Percentiles rank a stretch among this genome's conserved stretches.
Conservation (phyloP, 2,113 vertebrate genomes). For the Tretioscincus oriximinensis region DNA sequence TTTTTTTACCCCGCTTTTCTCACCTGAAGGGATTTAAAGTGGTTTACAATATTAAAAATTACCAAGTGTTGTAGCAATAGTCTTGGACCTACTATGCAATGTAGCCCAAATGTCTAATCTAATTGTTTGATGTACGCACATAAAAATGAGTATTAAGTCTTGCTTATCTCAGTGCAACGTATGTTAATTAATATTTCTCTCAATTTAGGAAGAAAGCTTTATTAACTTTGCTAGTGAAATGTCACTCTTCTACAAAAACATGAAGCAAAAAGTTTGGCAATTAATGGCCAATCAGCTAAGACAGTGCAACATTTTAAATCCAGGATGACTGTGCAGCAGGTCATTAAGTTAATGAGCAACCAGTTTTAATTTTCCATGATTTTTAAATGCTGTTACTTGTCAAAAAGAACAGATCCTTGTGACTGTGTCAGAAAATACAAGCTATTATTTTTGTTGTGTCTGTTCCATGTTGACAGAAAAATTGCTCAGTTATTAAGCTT, state of each 20-base stretch:
- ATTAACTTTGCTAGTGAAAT: not conserved
- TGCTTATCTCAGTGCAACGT: not conserved
- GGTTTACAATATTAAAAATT: too few relatives aligned
- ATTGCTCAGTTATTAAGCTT: too few relatives aligned
- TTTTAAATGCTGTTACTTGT: not conserved
- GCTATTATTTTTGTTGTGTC: not conserved
- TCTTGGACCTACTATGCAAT: too few relatives aligned
- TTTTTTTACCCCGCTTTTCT: too few relatives aligned
- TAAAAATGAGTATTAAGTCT: conserved; percentile 22
- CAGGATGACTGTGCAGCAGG: not conserved
- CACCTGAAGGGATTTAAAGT: too few relatives aligned
- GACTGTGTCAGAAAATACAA: not conserved
- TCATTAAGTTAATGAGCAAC: conserved; percentile 2
- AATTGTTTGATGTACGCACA: not conserved
- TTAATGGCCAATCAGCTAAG: too few relatives aligned
- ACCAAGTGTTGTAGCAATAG: too few relatives aligned
- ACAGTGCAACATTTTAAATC: not conserved
- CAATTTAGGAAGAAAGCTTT: not conserved
- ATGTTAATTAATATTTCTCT: conserved; percentile 5
- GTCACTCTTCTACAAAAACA: not conserved
- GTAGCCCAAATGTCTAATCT: too few relatives aligned
- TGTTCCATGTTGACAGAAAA: not conserved
- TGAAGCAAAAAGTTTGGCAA: not conserved
- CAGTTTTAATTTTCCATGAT: conserved; percentile 19
- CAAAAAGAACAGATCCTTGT: not conserved